Base-by-base conservation (phyloP, 2,888 invertebrate genomes). In the Drosophila borealis region DNA sequence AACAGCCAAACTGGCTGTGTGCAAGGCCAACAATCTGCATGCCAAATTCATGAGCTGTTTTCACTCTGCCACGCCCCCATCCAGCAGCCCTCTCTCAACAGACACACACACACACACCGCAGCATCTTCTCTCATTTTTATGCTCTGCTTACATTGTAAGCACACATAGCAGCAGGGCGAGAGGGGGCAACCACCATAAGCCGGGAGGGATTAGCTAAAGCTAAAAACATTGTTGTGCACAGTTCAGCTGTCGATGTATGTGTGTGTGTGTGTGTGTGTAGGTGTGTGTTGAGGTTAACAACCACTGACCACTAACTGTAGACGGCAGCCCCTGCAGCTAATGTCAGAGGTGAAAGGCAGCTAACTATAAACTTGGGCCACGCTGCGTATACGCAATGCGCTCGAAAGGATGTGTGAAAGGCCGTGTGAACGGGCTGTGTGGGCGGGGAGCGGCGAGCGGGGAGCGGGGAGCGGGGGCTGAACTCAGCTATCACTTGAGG, bases 11-110 rank as follows among this genome's bases (percentile, higher is more conserved):
- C 63, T 64, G 29, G 29, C 29, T 29, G 8, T 57, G 77, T 80
- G 71, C 80, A 78, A 78, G 78, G 78, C 80, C 77, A 80, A 68
- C 68, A 76, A 78, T 80, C 80, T 76, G 77, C 77, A 72, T 76
- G 67, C 56, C 36, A 57, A 55, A 66, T 60, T 55, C 76, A 63
- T 76, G 51, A 60, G 68, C 33, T 21, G 64, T 72, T 68, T 75
- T 65, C 77, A 71, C 77, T 59, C 25, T 11, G 45, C 41, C 36
- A 10, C 44, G 14, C 39, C 11, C 46, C n/a, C 13, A 8, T n/a
- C n/a, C 14, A 25, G 5, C 33, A 1, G 11, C 34, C 25, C 19
- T 14, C 54, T 11, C 4, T 19, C 8, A 33, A 19, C 6, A 33
- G n/a, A 34, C 19, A 42, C n/a, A 25, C 14, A 17, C 29, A 39